Percentiles rank a stretch among this genome's conserved stretches.
Conservation (phyloP, 2,113 vertebrate species). For the Amphiprion ocellaris region DNA sequence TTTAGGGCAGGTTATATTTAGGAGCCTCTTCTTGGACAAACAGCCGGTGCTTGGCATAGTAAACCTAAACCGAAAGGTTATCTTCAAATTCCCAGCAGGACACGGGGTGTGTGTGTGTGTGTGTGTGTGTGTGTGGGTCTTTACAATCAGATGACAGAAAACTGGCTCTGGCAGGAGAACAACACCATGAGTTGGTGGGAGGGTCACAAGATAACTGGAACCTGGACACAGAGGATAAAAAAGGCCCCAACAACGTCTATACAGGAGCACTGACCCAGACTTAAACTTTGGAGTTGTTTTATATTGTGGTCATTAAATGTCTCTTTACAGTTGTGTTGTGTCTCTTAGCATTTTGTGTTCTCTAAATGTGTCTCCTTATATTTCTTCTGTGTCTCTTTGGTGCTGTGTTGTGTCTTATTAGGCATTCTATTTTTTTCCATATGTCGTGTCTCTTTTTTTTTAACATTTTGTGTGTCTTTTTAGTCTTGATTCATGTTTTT, state of each 20-base stretch:
- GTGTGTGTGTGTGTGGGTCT: background rate
- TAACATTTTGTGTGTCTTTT: background rate
- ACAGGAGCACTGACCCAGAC: background rate
- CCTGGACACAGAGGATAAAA: background rate
- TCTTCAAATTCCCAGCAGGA: conserved; percentile 1
- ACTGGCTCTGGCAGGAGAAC: background rate
- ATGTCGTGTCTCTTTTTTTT: background rate
- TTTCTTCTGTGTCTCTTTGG: background rate
- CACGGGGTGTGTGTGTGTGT: background rate
- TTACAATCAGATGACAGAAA: conserved; percentile 2
- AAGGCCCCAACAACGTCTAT: background rate
- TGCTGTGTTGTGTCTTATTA: background rate
- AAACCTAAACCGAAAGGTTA: conserved; percentile 41
- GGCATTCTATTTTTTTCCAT: background rate
- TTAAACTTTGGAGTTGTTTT: background rate
- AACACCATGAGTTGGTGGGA: background rate
- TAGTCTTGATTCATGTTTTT: no score
- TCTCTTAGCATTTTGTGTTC: background rate
- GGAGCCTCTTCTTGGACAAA: conserved; percentile 54
- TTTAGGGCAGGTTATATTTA: conserved; percentile 78
- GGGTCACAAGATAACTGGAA: background rate
- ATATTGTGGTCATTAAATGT: no score
- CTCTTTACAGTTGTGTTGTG: background rate
- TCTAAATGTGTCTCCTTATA: background rate
- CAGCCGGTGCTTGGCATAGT: conserved; percentile 39